Conservation (phyloP, 23 tunicate species). For the Trididemnum miniatum region DNA sequence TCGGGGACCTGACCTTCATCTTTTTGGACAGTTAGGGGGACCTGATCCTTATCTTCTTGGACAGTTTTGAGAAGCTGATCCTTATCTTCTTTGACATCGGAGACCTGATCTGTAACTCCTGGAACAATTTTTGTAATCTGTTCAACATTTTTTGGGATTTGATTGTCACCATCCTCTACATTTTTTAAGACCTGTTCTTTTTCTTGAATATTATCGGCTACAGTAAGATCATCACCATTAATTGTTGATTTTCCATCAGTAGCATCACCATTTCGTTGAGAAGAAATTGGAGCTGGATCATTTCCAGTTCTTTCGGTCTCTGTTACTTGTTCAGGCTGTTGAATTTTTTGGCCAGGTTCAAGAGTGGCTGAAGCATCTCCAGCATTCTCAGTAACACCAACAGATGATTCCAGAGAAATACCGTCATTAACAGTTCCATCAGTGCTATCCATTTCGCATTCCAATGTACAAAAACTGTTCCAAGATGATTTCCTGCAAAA, state of each 20-base stretch:
- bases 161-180: neutral
- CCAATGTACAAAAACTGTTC: neutral
- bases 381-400: too few species aligned
- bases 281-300: neutral
- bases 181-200: neutral
- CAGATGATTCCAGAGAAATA: too few species aligned
- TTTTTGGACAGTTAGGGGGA: neutral
- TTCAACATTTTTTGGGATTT: neutral
- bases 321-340: neutral
- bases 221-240: neutral
- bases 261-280: neutral
- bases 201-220: neutral
- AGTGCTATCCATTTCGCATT: too few species aligned
- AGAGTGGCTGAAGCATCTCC: too few species aligned
- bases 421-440: too few species aligned
- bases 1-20: neutral
- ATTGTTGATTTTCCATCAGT: neutral
- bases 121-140: neutral
- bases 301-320: neutral
- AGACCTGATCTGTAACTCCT: neutral
- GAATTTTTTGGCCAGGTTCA: too few species aligned
- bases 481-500: too few species aligned
- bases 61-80: neutral
- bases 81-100: neutral
- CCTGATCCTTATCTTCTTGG: neutral